A percentile compares a stretch with the other conserved stretches of the same genome.
phyloP scores from a whole-genome alignment of 2,113 vertebrate species.

The Amia ocellicauda region DNA sequence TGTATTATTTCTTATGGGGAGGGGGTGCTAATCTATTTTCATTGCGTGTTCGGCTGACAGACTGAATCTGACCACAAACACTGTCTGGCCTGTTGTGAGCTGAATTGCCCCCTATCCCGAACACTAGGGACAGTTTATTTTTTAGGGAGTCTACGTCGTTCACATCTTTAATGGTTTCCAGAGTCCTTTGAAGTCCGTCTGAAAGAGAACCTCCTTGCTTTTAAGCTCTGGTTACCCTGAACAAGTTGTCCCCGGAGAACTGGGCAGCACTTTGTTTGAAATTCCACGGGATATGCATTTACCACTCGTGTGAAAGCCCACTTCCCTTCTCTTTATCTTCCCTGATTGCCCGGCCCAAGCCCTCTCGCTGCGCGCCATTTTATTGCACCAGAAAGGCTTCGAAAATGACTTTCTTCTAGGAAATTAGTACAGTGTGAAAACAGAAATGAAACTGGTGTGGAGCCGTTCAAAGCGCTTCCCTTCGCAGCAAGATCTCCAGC shows the following conservation, averaged over 20 bases:
- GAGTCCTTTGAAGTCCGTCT: slow-evolving; percentile 21
- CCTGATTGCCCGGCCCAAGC: not conserved
- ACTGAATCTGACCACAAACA: not conserved
- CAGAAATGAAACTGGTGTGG: too few species aligned
- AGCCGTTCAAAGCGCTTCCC: too few species aligned
- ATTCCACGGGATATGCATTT: slow-evolving; percentile 25
- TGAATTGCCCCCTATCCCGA: slow-evolving; percentile 11
- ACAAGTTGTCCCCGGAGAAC: slow-evolving; percentile 2
- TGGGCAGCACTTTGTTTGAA: slow-evolving; percentile 19
- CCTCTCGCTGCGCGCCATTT: too few species aligned
- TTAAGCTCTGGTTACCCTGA: slow-evolving; percentile 4
- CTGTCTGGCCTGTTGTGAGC: not conserved
- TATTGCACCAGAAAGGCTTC: too few species aligned
- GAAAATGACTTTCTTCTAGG: too few species aligned
- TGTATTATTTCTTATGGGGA: not conserved
- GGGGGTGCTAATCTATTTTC: slow-evolving; percentile 6
- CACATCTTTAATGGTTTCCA: slow-evolving; percentile 22
- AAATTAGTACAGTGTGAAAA: too few species aligned
- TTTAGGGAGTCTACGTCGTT: slow-evolving; percentile 8
- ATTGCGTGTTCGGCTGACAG: not conserved
- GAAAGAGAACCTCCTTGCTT: not conserved
- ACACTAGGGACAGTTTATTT: slow-evolving; percentile 24
- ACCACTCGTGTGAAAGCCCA: not conserved
- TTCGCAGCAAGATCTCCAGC: too few species aligned
- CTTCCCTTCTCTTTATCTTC: not conserved